Evolutionary conservation across 2,797 vertebrate species (phyloP), one percentile per base, ranked within the genome.

Genomic region (Cyprinella venusta): DNA sequence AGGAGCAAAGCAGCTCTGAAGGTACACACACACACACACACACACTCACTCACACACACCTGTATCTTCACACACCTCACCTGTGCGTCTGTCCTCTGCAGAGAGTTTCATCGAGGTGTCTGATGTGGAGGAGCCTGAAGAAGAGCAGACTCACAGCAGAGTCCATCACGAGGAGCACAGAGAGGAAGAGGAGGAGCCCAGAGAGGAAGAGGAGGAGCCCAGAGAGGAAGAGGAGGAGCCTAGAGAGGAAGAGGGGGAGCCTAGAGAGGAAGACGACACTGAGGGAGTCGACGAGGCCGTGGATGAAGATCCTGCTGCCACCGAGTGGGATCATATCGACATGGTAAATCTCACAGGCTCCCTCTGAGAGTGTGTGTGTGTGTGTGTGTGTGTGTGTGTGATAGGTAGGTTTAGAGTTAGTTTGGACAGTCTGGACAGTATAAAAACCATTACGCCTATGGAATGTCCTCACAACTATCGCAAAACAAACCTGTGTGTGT

Each of bases 81-180:
- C 24, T 75, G 15, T 65, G 0, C 38, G 3, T 82, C 2, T 63
- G 70, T 8, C 89, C 67, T 81, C 69, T 40, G 30, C 88, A 98
- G 97, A 95, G 86, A 96, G 96, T 87, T 99, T 99, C 88, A 91
- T 98, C 38, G 97, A 98, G 89, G 97, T 99, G 52, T 94, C 94
- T 42, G 92, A 92, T 70, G 69, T n/a, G 2, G 84, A 92, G 70
- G 91, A 94, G 40, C 85, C 72, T 70, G 83, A 88, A 90, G 85
- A 82, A 89, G 93, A 94, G 90, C 93, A 89, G 64, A 93, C 89
- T 1, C 67, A 4, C 6, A 75, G 30, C 69, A 79, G 82, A 54
- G 56, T 8, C 8, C 8, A 42, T 42, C 9, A 12, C 10, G 36
- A 36, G 36, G 36, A 36, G 36, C 36, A 0, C 36, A 59, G 12